phyloP scores from a whole-genome alignment of 2,113 vertebrate species.

The Panurus biarmicus region DNA sequence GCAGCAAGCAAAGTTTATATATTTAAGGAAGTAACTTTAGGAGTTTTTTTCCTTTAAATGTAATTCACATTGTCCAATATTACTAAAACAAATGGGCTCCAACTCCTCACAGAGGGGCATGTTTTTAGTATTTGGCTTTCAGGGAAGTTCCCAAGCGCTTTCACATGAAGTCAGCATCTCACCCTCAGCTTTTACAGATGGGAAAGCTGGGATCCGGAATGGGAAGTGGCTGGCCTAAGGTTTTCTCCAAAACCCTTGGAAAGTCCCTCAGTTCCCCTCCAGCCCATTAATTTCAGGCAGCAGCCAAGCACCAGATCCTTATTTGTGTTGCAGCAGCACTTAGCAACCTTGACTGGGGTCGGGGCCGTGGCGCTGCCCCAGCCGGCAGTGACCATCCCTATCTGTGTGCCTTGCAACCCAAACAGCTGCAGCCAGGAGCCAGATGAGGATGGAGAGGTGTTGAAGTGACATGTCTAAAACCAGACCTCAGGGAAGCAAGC shows the following conservation, averaged over 20 bases:
- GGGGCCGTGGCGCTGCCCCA: fast-evolving
- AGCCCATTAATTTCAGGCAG: background rate
- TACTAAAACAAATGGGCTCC: background rate
- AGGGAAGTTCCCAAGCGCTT: background rate
- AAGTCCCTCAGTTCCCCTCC: background rate
- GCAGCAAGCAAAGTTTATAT: background rate
- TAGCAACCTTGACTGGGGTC: background rate
- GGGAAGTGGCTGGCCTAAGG: background rate
- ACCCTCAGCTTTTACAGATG: background rate
- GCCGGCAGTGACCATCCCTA: background rate
- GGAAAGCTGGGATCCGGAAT: background rate
- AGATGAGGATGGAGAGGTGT: background rate
- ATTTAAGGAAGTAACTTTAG: background rate
- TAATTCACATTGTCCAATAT: background rate
- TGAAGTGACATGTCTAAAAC: background rate
- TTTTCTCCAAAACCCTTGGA: background rate
- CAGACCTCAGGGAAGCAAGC: background rate
- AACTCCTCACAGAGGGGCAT: background rate
- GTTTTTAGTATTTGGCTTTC: background rate
- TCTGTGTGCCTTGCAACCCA: background rate
- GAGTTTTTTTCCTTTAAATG: background rate
- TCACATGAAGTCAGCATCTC: background rate
- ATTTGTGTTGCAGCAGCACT: background rate
- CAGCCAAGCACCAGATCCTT: background rate
- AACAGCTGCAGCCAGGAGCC: background rate